Base-by-base conservation (phyloP, 2,888 invertebrate species). In the Archips xylosteana region DNA sequence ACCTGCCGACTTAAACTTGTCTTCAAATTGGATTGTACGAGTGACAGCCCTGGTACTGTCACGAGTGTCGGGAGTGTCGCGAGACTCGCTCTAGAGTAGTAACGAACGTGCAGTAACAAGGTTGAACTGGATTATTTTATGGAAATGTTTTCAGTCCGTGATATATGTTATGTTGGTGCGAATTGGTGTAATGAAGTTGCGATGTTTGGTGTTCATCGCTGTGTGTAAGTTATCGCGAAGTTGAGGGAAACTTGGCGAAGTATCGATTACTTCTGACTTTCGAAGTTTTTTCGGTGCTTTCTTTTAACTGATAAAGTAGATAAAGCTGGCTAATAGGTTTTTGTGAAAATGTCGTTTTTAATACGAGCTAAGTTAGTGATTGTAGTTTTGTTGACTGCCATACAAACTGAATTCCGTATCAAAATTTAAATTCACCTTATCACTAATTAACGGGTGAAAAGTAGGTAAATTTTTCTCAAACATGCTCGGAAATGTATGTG, bases 61-160 rank as follows among this genome's bases (percentile, higher is more conserved):
- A 36, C 65, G 49, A 65, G 49, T 36, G 49, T 51, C 64, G 64
- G 4, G n/a, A 51, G 34, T 47, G n/a, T 49, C 49, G 47, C 51
- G 42, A 42, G 59, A 34, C 8, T 39, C 39, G 15, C 61, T 62
- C 62, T 62, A 62, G 62, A 62, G 42, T 4, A 64, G 64, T 65
- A 65, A 65, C 65, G 65, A 65, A 65, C 65, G 65, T 63, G 63
- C 65, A 10, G 65, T 65, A 65, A 65, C 65, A 65, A 65, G 65
- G 15, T 65, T 51, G 51, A n/a, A 49, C 36, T 34, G 65, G 65
- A 51, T 65, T 65, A 65, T 65, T 51, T 65, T 65, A 65, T 65
- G 65, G 65, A 65, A 65, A 65, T 65, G 36, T 51, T 65, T 65
- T 36, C 65, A 36, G 65, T 64, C 47, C 64, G 49, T 65, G 65